Base-by-base conservation (phyloP, 2,113 vertebrate species). In the Bos indicus region DNA sequence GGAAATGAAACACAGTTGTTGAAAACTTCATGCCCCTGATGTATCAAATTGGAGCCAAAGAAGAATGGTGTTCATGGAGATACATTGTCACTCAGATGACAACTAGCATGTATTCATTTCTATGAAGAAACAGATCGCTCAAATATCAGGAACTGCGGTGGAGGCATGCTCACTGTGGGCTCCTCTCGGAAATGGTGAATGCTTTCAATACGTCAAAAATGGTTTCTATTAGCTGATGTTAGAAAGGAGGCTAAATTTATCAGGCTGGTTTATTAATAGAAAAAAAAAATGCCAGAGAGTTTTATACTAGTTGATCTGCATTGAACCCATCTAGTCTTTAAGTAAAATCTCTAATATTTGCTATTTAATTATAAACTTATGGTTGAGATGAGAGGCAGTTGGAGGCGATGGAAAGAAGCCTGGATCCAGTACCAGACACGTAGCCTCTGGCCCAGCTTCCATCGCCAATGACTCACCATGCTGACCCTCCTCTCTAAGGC, bases 11-110 rank as follows among this genome's bases (percentile, higher is more conserved):
- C 2, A 3, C 93, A 97, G 92, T 60, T 62, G 57, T 88, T 97
- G 93, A 88, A 23, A 97, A 97, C 94, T 46, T 94, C 97, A 98
- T 93, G 56, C 56, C 94, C 96, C 96, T 92, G 82, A 91, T 80
- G 48, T 83, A 94, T 97, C 94, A 97, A 98, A 98, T 95, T 85
- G 98, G 97, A 91, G 74, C 88, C 98, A 97, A 98, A 98, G 88
- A 90, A 97, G 87, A 94, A 97, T 60, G 87, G 87, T 40, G 46
- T 51, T 98, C 88, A 82, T 7, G 51, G 85, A 90, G 97, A 93
- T 98, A 92, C 97, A 84, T 30, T 97, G 84, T 64, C 95, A 97
- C 25, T 97, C 95, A 96, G 93, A 97, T 96, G 52, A 93, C 60
- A 85, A 94, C 62, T 88, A 94, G 48, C 81, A 91, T 93, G 16